Conservation (phyloP, 1,140 invertebrate genomes). For the Ericerus pela region DNA sequence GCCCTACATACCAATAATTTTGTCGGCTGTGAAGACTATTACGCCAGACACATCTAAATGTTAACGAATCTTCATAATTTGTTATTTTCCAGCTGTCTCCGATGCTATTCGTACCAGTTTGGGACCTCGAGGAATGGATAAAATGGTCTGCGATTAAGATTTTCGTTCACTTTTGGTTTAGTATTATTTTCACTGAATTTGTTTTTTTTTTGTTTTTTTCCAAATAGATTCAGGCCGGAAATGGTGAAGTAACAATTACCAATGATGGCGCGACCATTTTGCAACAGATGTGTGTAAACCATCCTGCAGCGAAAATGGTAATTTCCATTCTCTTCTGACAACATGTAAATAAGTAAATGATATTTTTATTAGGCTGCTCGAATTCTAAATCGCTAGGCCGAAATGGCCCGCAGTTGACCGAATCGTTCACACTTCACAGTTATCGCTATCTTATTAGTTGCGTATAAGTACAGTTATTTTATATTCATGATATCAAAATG, state of each 20-base stretch:
- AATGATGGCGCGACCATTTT: conserved; percentile 99
- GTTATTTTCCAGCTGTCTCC: conserved; percentile 67
- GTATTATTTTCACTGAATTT: neutral
- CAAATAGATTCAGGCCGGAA: conserved; percentile 87
- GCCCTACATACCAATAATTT: neutral
- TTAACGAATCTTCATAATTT: neutral
- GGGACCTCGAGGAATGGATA: conserved; percentile 98
- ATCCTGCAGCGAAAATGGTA: conserved; percentile 99
- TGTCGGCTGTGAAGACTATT: neutral
- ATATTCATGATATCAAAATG: no score
- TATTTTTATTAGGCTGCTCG: neutral
- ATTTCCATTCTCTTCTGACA: conserved; percentile 19
- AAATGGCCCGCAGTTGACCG: no score
- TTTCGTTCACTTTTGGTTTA: conserved; percentile 1
- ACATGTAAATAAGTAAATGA: neutral
- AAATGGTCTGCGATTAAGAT: conserved; percentile 91
- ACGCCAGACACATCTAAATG: neutral
- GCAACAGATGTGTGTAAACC: conserved; percentile 97
- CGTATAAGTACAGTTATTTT: no score
- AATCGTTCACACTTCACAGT: no score
- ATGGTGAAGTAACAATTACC: conserved; percentile 98
- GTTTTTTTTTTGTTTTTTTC: conserved; percentile 26
- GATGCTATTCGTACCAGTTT: conserved; percentile 97
- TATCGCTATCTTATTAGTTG: no score
- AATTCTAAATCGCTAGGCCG: no score